Percentiles rank a stretch among this genome's conserved stretches.
Conservation (phyloP, 2,888 invertebrate species). For the Steinernema hermaphroditum region DNA sequence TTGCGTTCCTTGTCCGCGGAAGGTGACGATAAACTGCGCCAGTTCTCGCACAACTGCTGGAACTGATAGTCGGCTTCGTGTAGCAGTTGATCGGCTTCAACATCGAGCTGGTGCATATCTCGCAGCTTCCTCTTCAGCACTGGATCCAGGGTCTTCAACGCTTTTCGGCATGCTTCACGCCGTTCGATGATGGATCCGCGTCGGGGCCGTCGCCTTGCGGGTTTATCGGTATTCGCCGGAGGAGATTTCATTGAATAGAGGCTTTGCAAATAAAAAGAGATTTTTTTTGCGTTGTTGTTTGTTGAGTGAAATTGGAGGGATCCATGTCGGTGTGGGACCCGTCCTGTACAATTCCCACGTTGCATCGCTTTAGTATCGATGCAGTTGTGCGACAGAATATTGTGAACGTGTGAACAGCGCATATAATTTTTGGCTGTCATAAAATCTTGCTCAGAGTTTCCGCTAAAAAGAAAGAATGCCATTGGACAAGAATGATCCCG, state of each 20-base stretch:
- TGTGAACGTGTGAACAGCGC: too few relatives aligned
- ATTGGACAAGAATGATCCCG: neutral
- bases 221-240: neutral
- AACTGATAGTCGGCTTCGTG: slow-evolving; percentile 4
- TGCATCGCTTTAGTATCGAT: neutral
- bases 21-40: neutral
- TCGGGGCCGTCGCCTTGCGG: neutral
- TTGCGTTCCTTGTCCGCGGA: slow-evolving; percentile 4
- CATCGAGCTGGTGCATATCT: neutral
- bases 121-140: neutral
- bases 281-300: neutral
- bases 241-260: neutral
- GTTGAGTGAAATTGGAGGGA: neutral
- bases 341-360: neutral
- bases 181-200: neutral
- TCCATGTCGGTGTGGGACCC: neutral
- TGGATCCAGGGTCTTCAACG: slow-evolving; percentile 4
- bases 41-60: slow-evolving; percentile 23
- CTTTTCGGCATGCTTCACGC: neutral
- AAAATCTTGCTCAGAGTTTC: neutral
- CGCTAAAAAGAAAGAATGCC: neutral
- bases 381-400: neutral
- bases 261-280: neutral
- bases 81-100: neutral
- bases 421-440: too few relatives aligned